Evolutionary conservation across 1,140 invertebrate genomes (phyloP).

Genomic region (Aphelenchoides besseyi): DNA sequence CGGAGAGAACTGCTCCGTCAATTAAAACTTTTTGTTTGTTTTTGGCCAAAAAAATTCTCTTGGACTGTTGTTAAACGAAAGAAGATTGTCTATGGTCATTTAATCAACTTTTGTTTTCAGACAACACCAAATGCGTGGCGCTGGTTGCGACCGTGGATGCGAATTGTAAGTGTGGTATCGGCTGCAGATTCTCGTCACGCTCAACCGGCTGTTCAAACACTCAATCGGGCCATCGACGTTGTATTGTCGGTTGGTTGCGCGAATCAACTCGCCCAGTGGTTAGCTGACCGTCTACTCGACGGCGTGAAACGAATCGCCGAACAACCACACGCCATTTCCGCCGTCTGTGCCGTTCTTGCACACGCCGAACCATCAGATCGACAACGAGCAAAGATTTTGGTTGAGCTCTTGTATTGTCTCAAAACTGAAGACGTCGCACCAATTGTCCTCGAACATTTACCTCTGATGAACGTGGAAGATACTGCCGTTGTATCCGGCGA

Average conservation of each 20-base stretch:
- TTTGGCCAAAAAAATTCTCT: no score
- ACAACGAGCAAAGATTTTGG: conserved; percentile 45
- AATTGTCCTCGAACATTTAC: conserved; percentile 46
- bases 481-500: conserved; percentile 39
- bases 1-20: no score
- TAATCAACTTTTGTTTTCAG: conserved; percentile 34
- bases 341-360: conserved; percentile 44
- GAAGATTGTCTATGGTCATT: no score
- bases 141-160: conserved; percentile 54
- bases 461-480: conserved; percentile 37
- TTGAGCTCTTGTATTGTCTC: conserved; percentile 34
- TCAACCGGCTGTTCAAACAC: conserved; percentile 50
- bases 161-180: conserved; percentile 44
- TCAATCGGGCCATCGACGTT: conserved; percentile 37
- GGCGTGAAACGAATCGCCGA: conserved; percentile 29
- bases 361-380: conserved; percentile 44
- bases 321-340: conserved; percentile 50
- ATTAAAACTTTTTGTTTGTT: no score
- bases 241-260: conserved; percentile 42
- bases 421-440: conserved; percentile 39
- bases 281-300: conserved; percentile 41
- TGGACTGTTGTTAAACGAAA: no score
- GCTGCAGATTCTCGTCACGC: conserved; percentile 34
- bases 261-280: conserved; percentile 52
- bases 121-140: conserved; percentile 28